These are phyloP conservation scores for Gambelia wislizenii DNA, from an alignment of 2,797 vertebrate species.

Conservation along the genomic window DNA sequence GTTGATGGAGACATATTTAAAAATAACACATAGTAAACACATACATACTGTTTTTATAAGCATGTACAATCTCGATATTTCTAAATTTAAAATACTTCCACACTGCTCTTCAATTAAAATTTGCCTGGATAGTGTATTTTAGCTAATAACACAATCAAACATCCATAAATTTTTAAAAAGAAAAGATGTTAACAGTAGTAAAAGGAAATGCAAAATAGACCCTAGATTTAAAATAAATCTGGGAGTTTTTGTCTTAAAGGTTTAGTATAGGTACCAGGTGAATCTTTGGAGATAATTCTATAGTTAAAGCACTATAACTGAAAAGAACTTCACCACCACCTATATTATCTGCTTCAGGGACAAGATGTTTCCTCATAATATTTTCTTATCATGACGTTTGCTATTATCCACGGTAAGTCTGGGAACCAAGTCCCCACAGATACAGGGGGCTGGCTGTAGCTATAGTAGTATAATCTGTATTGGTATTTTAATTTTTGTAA, in stretches of 20 bases:
- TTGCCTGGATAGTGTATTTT: background rate
- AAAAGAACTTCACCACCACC: too few species aligned
- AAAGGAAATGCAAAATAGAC: background rate
- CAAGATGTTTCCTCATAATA: too few species aligned
- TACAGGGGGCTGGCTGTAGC: too few species aligned
- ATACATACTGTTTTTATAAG: background rate
- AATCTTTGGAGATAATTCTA: background rate
- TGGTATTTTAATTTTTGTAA: too few species aligned
- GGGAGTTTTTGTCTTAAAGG: too few species aligned
- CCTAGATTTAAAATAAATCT: background rate
- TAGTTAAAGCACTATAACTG: too few species aligned
- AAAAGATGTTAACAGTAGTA: too few species aligned
- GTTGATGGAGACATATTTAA: background rate
- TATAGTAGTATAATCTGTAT: too few species aligned
- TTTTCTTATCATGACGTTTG: too few species aligned
- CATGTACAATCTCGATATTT: background rate
- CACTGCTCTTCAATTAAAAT: background rate
- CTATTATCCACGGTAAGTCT: too few species aligned
- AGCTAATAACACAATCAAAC: background rate
- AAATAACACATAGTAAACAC: background rate
- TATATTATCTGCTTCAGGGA: too few species aligned
- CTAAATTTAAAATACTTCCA: background rate
- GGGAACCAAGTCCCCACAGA: too few species aligned
- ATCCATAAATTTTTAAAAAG: background rate
- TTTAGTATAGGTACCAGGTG: background rate